Conservation (phyloP, 2,797 vertebrate species). For the Mormyrops boulengeri region DNA sequence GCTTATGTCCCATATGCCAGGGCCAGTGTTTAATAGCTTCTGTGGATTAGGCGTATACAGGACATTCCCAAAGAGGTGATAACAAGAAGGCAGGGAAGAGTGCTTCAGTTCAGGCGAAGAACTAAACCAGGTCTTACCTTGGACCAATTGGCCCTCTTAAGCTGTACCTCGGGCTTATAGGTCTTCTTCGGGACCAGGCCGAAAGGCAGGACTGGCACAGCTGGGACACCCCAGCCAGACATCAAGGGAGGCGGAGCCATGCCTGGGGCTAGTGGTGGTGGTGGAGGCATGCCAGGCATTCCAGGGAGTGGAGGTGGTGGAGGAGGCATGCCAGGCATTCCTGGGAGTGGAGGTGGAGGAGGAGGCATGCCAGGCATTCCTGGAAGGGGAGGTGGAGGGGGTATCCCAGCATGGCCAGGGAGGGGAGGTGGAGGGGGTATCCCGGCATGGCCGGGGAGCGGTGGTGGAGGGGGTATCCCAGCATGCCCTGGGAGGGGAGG, state of each 20-base stretch:
- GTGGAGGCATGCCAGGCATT: slow-evolving; percentile 46
- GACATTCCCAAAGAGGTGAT: background rate
- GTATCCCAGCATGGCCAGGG: background rate
- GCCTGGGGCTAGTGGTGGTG: slow-evolving; percentile 27
- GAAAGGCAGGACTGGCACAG: slow-evolving; percentile 56
- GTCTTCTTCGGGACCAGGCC: slow-evolving; percentile 72
- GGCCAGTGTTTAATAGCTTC: background rate
- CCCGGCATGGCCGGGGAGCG: slow-evolving; percentile 22
- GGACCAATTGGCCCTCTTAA: slow-evolving; percentile 73
- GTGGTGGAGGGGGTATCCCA: slow-evolving; percentile 26
- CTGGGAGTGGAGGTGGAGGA: slow-evolving; percentile 37
- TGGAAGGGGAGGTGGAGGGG: slow-evolving; percentile 34
- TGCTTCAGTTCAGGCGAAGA: background rate
- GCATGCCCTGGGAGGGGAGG: slow-evolving; percentile 13
- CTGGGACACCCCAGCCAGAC: slow-evolving; percentile 50
- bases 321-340: slow-evolving; percentile 14
- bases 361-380: slow-evolving; percentile 16
- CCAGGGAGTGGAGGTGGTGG: slow-evolving; percentile 41
- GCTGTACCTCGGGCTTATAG: slow-evolving; percentile 74
- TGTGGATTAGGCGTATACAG: background rate
- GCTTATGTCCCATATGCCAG: background rate
- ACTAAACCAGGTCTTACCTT: slow-evolving; percentile 64
- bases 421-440: slow-evolving; percentile 32
- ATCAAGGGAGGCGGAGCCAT: slow-evolving; percentile 41
- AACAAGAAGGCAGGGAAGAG: background rate